Evolutionary conservation across 2,113 vertebrate species (phyloP).

Genomic region (Turdus rufiventris): DNA sequence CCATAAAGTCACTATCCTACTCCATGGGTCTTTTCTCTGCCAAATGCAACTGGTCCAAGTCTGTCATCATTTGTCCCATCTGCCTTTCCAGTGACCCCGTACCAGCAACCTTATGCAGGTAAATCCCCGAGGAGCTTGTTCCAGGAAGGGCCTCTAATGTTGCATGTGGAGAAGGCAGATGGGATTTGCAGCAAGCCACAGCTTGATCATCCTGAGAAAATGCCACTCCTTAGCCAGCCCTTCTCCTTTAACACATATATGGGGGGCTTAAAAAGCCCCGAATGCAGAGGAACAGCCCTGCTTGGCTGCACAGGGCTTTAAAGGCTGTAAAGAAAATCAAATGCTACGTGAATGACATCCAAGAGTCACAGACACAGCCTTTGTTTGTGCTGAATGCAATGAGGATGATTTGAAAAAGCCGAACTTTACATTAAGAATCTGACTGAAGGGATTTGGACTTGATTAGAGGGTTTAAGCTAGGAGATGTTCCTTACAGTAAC

Average conservation of each 20-base stretch:
- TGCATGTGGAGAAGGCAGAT: conserved; percentile 43
- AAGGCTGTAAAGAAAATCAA: neutral
- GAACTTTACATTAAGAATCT: neutral
- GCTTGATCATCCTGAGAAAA: conserved; percentile 44
- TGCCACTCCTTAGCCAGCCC: neutral
- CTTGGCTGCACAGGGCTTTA: neutral
- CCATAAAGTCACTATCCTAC: neutral
- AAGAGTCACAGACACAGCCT: neutral
- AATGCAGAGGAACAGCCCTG: neutral
- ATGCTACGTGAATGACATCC: neutral
- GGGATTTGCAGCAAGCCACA: conserved; percentile 34
- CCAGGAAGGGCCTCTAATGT: neutral
- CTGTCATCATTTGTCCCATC: conserved; percentile 15
- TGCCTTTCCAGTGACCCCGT: neutral
- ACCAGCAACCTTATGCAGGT: neutral
- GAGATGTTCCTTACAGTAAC: neutral
- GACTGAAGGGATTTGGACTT: neutral
- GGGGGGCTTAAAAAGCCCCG: neutral
- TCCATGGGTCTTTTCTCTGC: neutral
- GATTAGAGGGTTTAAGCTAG: neutral
- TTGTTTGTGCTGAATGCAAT: neutral
- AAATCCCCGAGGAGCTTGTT: neutral
- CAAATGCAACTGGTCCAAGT: neutral
- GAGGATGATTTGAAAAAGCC: neutral
- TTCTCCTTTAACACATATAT: neutral